Evolutionary conservation across 2,888 invertebrate genomes (phyloP).

Genomic region (Thereva unica): DNA sequence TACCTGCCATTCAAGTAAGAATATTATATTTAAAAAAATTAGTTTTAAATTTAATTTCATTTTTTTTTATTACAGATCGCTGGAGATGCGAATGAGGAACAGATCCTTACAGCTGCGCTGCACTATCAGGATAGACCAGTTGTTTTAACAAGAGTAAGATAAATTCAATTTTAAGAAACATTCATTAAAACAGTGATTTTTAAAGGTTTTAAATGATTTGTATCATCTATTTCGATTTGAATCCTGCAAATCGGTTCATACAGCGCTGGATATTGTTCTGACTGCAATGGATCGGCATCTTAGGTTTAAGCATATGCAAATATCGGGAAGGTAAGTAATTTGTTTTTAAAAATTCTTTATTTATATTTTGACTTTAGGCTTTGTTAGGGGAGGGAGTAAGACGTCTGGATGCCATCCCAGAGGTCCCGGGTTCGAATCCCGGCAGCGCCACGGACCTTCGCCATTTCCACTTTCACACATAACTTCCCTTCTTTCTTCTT

Average conservation of each 20-base stretch:
- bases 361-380: no score
- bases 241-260: conserved; percentile 74
- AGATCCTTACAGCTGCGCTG: conserved; percentile 82
- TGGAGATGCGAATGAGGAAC: conserved; percentile 88
- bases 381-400: no score
- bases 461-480: no score
- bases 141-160: conserved; percentile 64
- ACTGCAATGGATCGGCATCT: conserved; percentile 89
- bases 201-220: conserved; percentile 84
- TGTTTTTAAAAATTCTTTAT: conserved; percentile 1
- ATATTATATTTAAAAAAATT: conserved; percentile 37
- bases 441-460: no score
- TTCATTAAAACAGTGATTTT: background rate
- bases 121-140: conserved; percentile 85
- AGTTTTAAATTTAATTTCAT: conserved; percentile 11
- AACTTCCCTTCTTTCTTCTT: no score
- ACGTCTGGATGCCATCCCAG: no score
- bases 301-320: conserved; percentile 87
- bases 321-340: conserved; percentile 76
- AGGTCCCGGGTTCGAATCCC: no score
- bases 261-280: conserved; percentile 79
- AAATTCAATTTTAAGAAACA: conserved; percentile 4
- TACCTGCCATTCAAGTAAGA: conserved; percentile 85
- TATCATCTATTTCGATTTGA: conserved; percentile 86
- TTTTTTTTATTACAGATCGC: conserved; percentile 67